A percentile compares a stretch with the other conserved stretches of the same genome.
These are phyloP conservation scores for Pseudoatta argentina DNA, from an alignment of 1,140 invertebrate species.

Conservation along the genomic window DNA sequence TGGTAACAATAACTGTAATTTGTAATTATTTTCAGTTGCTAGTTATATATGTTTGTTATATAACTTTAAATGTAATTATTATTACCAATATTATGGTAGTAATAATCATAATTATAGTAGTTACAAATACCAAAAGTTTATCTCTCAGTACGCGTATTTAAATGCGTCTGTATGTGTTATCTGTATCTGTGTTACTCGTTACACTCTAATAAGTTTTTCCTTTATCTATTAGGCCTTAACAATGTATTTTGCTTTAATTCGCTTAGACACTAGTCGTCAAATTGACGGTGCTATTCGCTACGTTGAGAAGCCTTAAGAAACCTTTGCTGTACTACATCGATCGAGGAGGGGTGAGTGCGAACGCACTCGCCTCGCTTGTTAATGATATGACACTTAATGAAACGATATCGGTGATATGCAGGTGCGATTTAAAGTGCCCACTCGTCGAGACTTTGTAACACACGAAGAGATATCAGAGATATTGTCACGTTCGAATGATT, in stretches of 20 bases:
- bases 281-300: constrained; percentile 69
- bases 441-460: constrained; percentile 64
- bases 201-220: constrained; percentile 69
- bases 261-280: constrained; percentile 77
- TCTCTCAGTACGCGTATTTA: background rate
- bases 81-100: no score
- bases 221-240: constrained; percentile 83
- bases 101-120: no score
- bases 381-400: constrained; percentile 82
- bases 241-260: constrained; percentile 78
- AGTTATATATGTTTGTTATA: no score
- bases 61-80: no score
- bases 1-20: no score
- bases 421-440: constrained; percentile 73
- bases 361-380: constrained; percentile 29
- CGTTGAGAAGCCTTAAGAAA: constrained; percentile 76
- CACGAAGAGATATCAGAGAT: background rate
- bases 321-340: constrained; percentile 73
- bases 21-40: no score
- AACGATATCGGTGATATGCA: constrained; percentile 82
- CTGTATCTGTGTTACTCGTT: constrained; percentile 33
- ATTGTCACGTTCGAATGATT: background rate
- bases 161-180: constrained; percentile 14
- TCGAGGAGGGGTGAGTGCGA: constrained; percentile 59
- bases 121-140: no score